Base-by-base conservation (phyloP, 2,888 invertebrate genomes). In the Caenorhabditis becei region DNA sequence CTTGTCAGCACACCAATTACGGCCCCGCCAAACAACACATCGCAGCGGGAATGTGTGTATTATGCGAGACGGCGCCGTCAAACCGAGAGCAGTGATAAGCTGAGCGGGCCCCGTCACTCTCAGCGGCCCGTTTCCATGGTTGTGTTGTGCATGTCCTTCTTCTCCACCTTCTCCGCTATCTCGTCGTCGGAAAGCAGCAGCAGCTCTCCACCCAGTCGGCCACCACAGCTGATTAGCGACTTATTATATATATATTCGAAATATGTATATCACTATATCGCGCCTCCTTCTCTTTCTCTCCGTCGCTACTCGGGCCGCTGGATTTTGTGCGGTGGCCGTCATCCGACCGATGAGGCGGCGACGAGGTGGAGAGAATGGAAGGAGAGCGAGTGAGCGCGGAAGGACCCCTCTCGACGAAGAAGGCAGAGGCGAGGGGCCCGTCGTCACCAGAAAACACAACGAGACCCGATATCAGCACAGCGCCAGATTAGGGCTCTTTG, bases 121-220 rank as follows among this genome's bases (percentile, higher is more conserved):
- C 66, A 20, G 28, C 61, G 62, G 62, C 63, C 62, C 63, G 77
- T 78, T 78, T 78, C 77, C 70, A 78, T 78, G 77, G 77, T 71
- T 70, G 63, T 59, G 28, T 51, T 69, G 58, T 58, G 37, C 23
- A 5, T 65, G 70, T 58, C 18, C 41, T 65, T 65, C 59, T 23
- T 49, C 23, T 47, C 41, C 53, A 10, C 37, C 61, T 11, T 37
- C 51, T 23, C 44, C 59, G 35, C 51, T 59, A 41, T 56, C 59
- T 58, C 59, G 37, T 51, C 41, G 35, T 10, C 41, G 14, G 14
- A 10, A 11, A 16, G 65, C 51, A 54, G 18, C 32, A 53, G 24
- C 53, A 23, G 51, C 71, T 69, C 72, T 63, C 72, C 37, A 14
- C 11, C 35, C 10, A 11, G 24, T 32, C 32, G 47, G 26, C 72